Conservation (phyloP, 2,797 vertebrate genomes). For the Helostoma temminkii region DNA sequence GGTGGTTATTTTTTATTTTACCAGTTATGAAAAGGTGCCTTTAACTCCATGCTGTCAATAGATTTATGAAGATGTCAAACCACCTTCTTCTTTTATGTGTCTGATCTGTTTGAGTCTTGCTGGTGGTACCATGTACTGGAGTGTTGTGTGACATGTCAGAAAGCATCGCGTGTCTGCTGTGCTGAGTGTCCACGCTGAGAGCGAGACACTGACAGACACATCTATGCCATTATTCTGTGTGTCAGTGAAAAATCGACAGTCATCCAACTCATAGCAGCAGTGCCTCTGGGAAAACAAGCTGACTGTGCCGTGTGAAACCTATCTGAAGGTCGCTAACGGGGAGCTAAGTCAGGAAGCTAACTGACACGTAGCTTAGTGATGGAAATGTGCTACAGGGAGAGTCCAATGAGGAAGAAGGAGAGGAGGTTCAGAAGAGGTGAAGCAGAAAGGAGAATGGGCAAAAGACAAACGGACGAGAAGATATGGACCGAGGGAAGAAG, state of each 20-base stretch:
- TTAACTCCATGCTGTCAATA: neutral
- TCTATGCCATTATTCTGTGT: conserved; percentile 10
- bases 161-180: conserved; percentile 22
- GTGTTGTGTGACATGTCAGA: conserved; percentile 45
- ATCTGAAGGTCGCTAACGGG: conserved; percentile 1
- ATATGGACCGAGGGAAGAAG: conserved; percentile 4
- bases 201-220: conserved; percentile 43
- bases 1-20: too few species aligned
- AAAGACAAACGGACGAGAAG: too few species aligned
- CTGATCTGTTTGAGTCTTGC: conserved; percentile 5
- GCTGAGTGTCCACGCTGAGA: conserved; percentile 27
- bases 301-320: conserved; percentile 26
- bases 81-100: neutral
- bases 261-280: neutral
- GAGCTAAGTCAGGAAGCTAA: conserved; percentile 14
- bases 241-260: neutral
- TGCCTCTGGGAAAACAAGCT: conserved; percentile 11
- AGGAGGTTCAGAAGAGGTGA: conserved; percentile 41
- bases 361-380: neutral
- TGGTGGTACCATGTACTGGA: neutral
- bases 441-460: conserved; percentile 28
- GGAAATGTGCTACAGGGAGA: conserved; percentile 13
- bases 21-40: too few species aligned
- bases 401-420: neutral
- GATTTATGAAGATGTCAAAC: neutral